phyloP scores from a whole-genome alignment of 1,140 invertebrate genomes.

The Ostrea denselamellosa region DNA sequence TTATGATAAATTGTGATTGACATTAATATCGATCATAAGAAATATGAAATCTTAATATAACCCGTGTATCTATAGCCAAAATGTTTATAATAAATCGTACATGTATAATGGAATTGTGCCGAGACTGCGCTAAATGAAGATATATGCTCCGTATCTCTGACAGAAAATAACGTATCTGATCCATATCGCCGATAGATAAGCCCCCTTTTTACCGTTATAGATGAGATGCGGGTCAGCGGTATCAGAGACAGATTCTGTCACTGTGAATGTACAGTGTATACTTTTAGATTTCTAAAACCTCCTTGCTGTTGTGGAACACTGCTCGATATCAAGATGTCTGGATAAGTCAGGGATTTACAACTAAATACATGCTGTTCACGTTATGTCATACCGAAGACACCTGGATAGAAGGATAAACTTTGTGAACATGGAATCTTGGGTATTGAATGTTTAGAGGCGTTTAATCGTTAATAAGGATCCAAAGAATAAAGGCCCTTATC shows the following conservation, averaged over 20 bases:
- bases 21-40: neutral
- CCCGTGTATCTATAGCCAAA: too few species aligned
- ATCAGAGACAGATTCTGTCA: neutral
- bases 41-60: too few species aligned
- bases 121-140: neutral
- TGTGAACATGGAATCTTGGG: neutral
- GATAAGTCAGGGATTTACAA: neutral
- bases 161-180: constrained; percentile 13
- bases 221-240: neutral
- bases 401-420: neutral
- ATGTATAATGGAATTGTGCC: neutral
- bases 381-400: neutral
- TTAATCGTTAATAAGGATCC: neutral
- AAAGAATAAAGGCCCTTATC: neutral
- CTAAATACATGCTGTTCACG: neutral
- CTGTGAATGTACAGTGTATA: neutral
- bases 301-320: neutral
- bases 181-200: neutral
- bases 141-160: neutral
- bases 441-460: neutral
- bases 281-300: neutral
- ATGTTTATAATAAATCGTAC: neutral
- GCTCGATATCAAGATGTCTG: neutral
- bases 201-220: neutral
- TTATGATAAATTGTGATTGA: constrained; percentile 1